Percentiles rank a stretch among this genome's conserved stretches.
These are phyloP conservation scores for Perca schrenkii DNA, from an alignment of 2,113 vertebrate species.

Conservation along the genomic window DNA sequence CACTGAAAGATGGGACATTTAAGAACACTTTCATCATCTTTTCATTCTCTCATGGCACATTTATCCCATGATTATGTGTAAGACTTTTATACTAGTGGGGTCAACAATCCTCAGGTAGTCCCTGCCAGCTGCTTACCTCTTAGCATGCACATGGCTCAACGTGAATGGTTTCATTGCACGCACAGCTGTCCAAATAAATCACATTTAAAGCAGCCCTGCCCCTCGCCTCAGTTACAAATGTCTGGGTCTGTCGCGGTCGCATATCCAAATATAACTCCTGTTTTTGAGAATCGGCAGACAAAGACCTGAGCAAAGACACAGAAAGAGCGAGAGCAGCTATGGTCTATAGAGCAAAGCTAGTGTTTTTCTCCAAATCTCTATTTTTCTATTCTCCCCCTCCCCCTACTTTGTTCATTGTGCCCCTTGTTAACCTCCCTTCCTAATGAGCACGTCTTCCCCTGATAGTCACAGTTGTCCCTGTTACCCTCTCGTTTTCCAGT, in stretches of 20 bases:
- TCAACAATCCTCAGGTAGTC: slow-evolving; percentile 51
- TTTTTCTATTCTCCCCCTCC: neutral
- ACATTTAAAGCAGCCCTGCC: slow-evolving; percentile 51
- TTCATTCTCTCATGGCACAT: neutral
- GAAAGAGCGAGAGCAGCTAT: slow-evolving; percentile 14
- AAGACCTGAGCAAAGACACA: slow-evolving; percentile 38
- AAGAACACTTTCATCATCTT: neutral
- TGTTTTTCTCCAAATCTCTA: neutral
- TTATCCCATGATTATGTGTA: neutral
- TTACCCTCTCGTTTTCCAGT: slow-evolving; percentile 10
- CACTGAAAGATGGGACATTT: neutral
- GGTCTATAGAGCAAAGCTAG: slow-evolving; percentile 26
- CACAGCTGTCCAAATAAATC: slow-evolving; percentile 73
- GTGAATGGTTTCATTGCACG: slow-evolving; percentile 48
- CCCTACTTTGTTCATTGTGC: neutral
- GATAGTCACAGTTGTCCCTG: slow-evolving; percentile 17
- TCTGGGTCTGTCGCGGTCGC: slow-evolving; percentile 54
- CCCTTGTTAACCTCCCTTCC: slow-evolving; percentile 10
- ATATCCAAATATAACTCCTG: slow-evolving; percentile 71
- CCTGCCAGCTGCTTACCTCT: slow-evolving; percentile 57
- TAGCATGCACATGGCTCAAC: slow-evolving; percentile 48
- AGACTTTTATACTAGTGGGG: neutral
- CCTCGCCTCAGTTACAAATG: slow-evolving; percentile 61
- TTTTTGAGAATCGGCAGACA: slow-evolving; percentile 61
- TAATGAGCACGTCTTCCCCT: slow-evolving; percentile 28